phyloP scores from a whole-genome alignment of 2,797 vertebrate species.

The Platalea minor region DNA sequence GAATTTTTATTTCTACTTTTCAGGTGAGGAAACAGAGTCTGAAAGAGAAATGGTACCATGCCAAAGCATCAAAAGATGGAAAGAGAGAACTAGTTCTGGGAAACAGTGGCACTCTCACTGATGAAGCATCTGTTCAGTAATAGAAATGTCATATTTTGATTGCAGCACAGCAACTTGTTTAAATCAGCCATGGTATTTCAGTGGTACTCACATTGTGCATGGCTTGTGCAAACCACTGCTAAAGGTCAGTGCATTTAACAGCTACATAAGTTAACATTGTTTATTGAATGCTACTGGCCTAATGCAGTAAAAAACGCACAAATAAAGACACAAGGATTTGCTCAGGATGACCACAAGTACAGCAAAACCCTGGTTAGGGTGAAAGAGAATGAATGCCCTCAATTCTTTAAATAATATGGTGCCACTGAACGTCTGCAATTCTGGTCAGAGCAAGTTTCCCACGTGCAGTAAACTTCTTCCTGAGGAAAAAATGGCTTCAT shows the following conservation, averaged over 20 bases:
- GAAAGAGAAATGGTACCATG: background rate
- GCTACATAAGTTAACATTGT: slow-evolving; percentile 33
- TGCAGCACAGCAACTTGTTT: slow-evolving; percentile 42
- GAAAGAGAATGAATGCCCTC: background rate
- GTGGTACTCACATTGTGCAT: background rate
- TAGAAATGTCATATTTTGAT: slow-evolving; percentile 28
- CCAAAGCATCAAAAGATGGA: background rate
- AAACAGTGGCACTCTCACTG: accelerated
- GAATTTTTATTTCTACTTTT: slow-evolving; percentile 3
- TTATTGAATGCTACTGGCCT: slow-evolving; percentile 8
- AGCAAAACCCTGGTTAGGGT: background rate
- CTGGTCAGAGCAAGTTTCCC: slow-evolving; percentile 3
- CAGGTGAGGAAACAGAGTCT: background rate
- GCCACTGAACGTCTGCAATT: background rate
- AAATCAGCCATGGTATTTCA: slow-evolving; percentile 30
- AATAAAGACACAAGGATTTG: background rate
- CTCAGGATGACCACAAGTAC: slow-evolving; percentile 16
- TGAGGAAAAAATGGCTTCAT: background rate
- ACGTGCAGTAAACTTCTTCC: background rate
- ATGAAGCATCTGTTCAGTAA: background rate
- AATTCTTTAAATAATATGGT: background rate
- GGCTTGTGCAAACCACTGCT: slow-evolving; percentile 44
- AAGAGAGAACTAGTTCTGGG: background rate
- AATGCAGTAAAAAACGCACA: background rate
- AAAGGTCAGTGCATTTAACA: slow-evolving; percentile 60